Evolutionary conservation across 2,797 vertebrate species (phyloP).

Genomic region (Phrynocephalus guinanensis): DNA sequence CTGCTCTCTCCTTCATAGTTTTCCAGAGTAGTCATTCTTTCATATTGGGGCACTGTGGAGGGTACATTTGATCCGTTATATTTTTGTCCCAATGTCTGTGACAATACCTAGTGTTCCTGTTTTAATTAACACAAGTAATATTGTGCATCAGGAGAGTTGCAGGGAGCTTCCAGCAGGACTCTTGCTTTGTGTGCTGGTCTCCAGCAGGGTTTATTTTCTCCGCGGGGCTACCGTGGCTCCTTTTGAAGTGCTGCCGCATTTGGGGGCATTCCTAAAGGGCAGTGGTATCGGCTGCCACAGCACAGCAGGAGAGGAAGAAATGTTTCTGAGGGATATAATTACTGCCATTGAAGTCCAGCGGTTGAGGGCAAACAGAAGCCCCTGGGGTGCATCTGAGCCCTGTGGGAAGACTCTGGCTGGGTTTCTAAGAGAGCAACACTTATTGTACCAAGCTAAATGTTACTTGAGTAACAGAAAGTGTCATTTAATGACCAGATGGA

Average conservation of each 20-base stretch:
- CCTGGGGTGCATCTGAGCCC: background rate
- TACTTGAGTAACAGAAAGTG: background rate
- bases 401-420: background rate
- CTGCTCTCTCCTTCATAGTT: background rate
- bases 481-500: background rate
- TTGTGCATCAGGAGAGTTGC: slow-evolving; percentile 12
- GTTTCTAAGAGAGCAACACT: background rate
- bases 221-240: background rate
- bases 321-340: slow-evolving; percentile 22
- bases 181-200: slow-evolving; percentile 11
- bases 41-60: background rate
- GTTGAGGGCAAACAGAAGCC: background rate
- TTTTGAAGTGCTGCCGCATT: slow-evolving; percentile 6
- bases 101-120: background rate
- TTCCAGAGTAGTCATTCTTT: background rate
- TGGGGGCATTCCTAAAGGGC: background rate
- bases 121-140: background rate
- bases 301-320: slow-evolving; percentile 21
- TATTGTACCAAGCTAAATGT: background rate
- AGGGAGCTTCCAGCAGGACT: slow-evolving; percentile 10
- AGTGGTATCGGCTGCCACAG: background rate
- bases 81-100: background rate
- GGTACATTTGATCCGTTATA: background rate
- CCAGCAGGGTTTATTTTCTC: background rate
- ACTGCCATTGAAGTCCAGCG: background rate